A percentile compares a stretch with the other conserved stretches of the same genome.
phyloP scores from a whole-genome alignment of 2,888 invertebrate species.

The Scaptomyza polygonia region DNA sequence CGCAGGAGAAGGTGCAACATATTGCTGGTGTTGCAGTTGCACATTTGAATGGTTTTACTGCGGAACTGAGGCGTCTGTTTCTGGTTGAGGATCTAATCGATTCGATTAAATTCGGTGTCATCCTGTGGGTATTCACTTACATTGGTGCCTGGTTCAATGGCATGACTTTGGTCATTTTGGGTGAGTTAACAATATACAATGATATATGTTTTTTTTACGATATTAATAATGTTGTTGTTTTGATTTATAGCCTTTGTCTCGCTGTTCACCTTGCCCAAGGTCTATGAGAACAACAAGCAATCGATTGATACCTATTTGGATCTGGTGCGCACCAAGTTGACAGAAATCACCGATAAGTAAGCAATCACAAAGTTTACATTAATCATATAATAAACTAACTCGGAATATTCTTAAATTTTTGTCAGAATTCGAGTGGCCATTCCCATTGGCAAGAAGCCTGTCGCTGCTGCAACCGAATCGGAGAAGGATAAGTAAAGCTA shows the following conservation, averaged over 20 bases:
- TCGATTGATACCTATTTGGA: slow-evolving; percentile 96
- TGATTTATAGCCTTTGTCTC: slow-evolving; percentile 92
- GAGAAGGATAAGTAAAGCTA: slow-evolving; percentile 91
- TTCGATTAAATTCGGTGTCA: slow-evolving; percentile 96
- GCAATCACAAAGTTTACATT: slow-evolving; percentile 76
- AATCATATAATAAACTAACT: neutral
- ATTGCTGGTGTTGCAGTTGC: slow-evolving; percentile 94
- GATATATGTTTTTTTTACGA: slow-evolving; percentile 5
- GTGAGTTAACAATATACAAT: slow-evolving; percentile 85
- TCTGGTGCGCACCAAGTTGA: slow-evolving; percentile 93
- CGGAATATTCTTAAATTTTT: neutral
- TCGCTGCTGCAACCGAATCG: slow-evolving; percentile 85
- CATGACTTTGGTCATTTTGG: slow-evolving; percentile 98
- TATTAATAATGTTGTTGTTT: slow-evolving; percentile 70
- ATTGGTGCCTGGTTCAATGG: slow-evolving; percentile 99
- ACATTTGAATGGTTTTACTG: slow-evolving; percentile 92
- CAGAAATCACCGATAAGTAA: slow-evolving; percentile 95
- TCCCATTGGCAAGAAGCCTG: slow-evolving; percentile 94
- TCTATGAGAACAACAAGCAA: slow-evolving; percentile 97
- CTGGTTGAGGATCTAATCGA: slow-evolving; percentile 98
- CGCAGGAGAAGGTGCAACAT: slow-evolving; percentile 95
- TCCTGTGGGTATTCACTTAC: slow-evolving; percentile 98
- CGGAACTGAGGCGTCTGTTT: slow-evolving; percentile 95
- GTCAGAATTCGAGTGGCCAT: slow-evolving; percentile 94
- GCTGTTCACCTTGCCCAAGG: slow-evolving; percentile 97